phyloP scores from a whole-genome alignment of 2,797 vertebrate genomes.

The Phataginus tetradactyla region DNA sequence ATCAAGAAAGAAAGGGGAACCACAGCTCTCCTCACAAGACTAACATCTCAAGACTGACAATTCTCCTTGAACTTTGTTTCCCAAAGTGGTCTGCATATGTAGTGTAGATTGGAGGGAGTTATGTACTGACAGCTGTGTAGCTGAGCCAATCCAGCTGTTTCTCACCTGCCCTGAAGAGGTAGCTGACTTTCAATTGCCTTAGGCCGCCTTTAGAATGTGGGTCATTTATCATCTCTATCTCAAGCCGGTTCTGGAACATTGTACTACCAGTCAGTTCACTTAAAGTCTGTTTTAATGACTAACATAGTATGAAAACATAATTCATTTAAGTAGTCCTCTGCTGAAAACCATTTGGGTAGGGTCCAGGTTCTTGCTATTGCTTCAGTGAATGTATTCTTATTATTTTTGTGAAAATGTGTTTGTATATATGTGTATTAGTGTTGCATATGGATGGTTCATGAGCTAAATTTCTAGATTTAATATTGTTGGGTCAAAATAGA shows the following conservation, averaged over 20 bases:
- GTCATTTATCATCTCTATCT: background rate
- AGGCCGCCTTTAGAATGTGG: background rate
- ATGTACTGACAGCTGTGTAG: background rate
- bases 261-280: background rate
- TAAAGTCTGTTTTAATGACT: background rate
- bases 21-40: background rate
- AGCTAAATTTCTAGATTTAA: conserved; percentile 2
- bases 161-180: background rate
- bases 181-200: background rate
- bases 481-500: background rate
- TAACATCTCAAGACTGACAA: background rate
- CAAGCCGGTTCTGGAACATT: background rate
- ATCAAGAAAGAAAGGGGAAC: background rate
- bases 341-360: background rate
- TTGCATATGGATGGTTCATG: background rate
- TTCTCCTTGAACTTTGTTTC: background rate
- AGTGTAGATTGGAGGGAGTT: background rate
- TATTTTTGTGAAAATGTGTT: background rate
- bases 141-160: background rate
- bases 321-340: background rate
- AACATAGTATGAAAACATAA: background rate
- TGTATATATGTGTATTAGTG: background rate
- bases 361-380: background rate
- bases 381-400: background rate
- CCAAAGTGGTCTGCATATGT: background rate